Percentiles rank a stretch among this genome's conserved stretches.
Evolutionary conservation across 1,140 invertebrate genomes (phyloP).

Genomic region (Acyrthosiphon pisum): DNA sequence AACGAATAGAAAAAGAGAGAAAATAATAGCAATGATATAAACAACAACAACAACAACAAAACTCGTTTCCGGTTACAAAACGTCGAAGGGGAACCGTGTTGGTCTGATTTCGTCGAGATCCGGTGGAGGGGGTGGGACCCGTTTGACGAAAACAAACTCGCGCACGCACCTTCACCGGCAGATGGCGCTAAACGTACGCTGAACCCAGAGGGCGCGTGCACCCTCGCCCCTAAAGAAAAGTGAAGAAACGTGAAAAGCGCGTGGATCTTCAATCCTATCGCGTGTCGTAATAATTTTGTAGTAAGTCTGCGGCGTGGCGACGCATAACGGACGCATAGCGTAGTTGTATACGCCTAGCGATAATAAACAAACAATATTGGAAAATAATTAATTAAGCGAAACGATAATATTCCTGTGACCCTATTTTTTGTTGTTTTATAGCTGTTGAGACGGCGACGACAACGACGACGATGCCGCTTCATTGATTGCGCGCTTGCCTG

Average conservation of each 20-base stretch:
- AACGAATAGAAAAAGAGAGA: background rate
- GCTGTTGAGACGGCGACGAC: background rate
- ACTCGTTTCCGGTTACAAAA: slow-evolving; percentile 13
- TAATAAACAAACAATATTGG: background rate
- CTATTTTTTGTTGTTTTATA: background rate
- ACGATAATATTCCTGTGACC: background rate
- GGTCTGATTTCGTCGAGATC: background rate
- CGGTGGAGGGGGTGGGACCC: too few species aligned
- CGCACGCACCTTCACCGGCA: background rate
- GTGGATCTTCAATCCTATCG: background rate
- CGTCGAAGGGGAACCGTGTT: background rate
- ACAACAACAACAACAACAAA: background rate
- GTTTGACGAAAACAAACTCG: background rate
- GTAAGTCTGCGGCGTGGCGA: too few species aligned
- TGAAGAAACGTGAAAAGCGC: background rate
- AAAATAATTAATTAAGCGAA: background rate
- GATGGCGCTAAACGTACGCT: background rate
- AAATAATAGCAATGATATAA: background rate
- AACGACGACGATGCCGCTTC: background rate
- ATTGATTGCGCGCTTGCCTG: slow-evolving; percentile 27
- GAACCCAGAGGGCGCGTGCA: background rate
- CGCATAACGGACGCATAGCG: too few species aligned
- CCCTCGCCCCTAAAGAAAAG: background rate
- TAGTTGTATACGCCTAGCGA: background rate
- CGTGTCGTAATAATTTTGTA: background rate